Base-by-base conservation (phyloP, 2,113 vertebrate genomes). In the Barnardius zonarius region DNA sequence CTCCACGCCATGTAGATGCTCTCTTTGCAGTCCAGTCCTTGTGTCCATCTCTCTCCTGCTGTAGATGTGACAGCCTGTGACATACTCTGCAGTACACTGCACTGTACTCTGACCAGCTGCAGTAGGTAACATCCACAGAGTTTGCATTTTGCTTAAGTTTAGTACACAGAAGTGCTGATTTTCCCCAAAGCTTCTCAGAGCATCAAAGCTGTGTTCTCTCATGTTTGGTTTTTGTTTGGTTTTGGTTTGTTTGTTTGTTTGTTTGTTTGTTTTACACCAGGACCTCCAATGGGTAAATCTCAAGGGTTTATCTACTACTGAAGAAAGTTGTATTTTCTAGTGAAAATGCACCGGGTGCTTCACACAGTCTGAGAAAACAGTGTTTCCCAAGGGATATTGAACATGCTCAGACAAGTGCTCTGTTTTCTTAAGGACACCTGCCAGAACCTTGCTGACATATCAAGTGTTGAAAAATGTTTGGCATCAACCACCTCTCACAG, bases 401-500 rank as follows among this genome's bases (percentile, higher is more conserved):
- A 96, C 96, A 68, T 85, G 96, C 91, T 95, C 74, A 91, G 87
- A 79, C 96, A 23, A 93, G 89, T 89, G 48, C 62, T 91, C 77
- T 95, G 77, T 95, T 96, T 96, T 92, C 66, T 57, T 91, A 62
- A 93, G 74, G 96, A 95, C 91, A 96, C 93, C 93, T 96, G 96
- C 94, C 95, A 97, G 91, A 95, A 79, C 62, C 86, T 91, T 83
- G 84, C 89, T 95, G 89, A 95, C 77, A 91, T 79, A 84, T 86
- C 66, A 87, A 64, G 91, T 1, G 74, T 69, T 96, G 95, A 97
- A 93, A 96, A 95, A 92, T 89, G 48, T 74, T 94, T 95, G 95
- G 89, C 95, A 93, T 84, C 89, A 92, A 9, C 54, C 11, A 0
- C 25, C 81, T 92, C 83, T 95, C 81, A 67, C 30, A 62, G 94